Percentiles rank a stretch among this genome's conserved stretches.
Conservation (phyloP, 2,797 vertebrate species). For the Ficedula albicollis region DNA sequence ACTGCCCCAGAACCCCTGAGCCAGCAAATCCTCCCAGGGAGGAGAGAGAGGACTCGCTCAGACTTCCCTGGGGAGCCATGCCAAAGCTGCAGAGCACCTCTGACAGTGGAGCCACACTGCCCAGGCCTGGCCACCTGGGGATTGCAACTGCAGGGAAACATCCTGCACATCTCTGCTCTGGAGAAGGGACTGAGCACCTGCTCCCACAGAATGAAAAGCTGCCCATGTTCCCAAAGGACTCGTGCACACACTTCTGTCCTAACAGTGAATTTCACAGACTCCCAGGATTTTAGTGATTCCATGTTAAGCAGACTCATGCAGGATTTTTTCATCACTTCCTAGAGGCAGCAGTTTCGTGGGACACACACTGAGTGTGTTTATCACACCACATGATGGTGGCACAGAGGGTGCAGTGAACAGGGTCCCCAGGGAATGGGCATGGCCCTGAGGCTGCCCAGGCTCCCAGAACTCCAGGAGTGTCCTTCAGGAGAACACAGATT, state of each 20-base stretch:
- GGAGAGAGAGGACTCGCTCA: background rate
- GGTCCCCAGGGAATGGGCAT: background rate
- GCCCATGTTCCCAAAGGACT: background rate
- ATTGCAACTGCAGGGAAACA: background rate
- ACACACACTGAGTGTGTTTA: background rate
- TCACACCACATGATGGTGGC: accelerated
- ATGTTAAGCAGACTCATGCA: background rate
- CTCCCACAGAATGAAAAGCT: background rate
- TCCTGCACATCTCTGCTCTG: background rate
- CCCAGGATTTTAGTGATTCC: background rate
- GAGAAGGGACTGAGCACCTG: background rate
- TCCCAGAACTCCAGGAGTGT: background rate
- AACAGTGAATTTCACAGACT: background rate
- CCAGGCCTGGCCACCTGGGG: background rate
- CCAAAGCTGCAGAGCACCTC: background rate
- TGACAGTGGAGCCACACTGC: background rate
- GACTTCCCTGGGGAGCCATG: accelerated
- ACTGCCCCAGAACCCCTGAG: background rate
- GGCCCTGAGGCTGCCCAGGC: background rate
- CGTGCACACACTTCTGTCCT: accelerated
- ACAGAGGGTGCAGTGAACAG: background rate
- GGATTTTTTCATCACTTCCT: background rate
- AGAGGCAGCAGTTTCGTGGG: background rate
- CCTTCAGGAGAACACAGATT: too few relatives aligned
- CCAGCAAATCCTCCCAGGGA: background rate